A percentile compares a stretch with the other conserved stretches of the same genome.
Conservation (phyloP, 2,888 invertebrate species). For the Hirtodrosophila alboralis region DNA sequence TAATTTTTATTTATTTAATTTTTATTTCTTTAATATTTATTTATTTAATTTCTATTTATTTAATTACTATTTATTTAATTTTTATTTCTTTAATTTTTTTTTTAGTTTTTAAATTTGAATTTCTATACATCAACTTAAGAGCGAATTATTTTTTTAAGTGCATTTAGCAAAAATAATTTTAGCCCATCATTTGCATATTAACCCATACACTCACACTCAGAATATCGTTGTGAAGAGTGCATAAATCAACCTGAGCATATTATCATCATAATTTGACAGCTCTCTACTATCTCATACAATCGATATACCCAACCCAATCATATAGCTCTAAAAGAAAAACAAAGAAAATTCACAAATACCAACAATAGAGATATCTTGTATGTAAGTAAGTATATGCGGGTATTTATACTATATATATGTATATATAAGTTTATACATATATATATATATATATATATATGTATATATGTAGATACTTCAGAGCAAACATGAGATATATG, state of each 20-base stretch:
- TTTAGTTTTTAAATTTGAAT: too few species aligned
- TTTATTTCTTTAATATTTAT: too few species aligned
- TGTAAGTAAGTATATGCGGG: slow-evolving; percentile 10
- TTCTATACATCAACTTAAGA: too few species aligned
- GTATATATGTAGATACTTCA: too few species aligned
- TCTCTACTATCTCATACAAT: slow-evolving; percentile 43
- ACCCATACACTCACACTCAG: background rate
- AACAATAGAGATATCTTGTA: slow-evolving; percentile 42
- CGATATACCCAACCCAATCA: slow-evolving; percentile 54
- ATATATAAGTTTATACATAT: too few species aligned
- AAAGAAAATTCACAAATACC: slow-evolving; percentile 39
- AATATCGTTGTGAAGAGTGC: slow-evolving; percentile 13
- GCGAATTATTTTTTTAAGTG: background rate
- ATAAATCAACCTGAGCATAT: slow-evolving; percentile 49
- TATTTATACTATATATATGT: slow-evolving; percentile 2
- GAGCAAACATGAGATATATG: slow-evolving; percentile 1
- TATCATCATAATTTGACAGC: slow-evolving; percentile 49
- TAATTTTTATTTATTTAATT: too few species aligned
- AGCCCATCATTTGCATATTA: slow-evolving; percentile 13
- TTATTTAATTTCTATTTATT: too few species aligned
- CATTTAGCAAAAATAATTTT: background rate
- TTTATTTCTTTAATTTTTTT: too few species aligned
- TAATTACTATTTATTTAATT: too few species aligned
- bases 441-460: too few species aligned
- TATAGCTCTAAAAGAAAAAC: slow-evolving; percentile 23